Base-by-base conservation (phyloP, 2,888 invertebrate genomes). In the Leucophora obtusa region DNA sequence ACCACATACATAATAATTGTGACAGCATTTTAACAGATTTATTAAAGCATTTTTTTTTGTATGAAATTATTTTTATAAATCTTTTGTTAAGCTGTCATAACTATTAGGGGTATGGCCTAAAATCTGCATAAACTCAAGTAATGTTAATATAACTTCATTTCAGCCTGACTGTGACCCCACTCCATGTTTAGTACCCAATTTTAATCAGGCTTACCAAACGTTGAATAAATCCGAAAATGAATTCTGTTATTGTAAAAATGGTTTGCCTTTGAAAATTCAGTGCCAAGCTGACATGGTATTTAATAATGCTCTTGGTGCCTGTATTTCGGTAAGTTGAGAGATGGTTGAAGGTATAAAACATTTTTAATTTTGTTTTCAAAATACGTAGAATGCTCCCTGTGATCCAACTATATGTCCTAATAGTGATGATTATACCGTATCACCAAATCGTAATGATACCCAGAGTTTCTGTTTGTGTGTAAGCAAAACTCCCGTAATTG, bases 391-490 rank as follows among this genome's bases (percentile, higher is more conserved):
- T 15, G 86, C 86, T 4, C 83, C 87, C 0, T 88, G 88, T 59
- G 87, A 88, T 82, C 88, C 88, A 0, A 68, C 18, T n/a, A 65
- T 66, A 6, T 88, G 88, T 33, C 51, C 18, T 1, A 35, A 56
- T 5, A 18, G 51, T 14, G 8, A 18, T 0, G 86, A 87, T 4
- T 86, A 85, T 66, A 58, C 56, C 0, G 63, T 78, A 4, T 79
- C 82, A 0, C 58, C 63, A 7, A 85, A 87, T 70, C 84, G 82
- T 14, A 84, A 84, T 0, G 84, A 86, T 58, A 60, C 83, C 3
- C 69, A 85, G 2, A 86, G 85, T 59, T 88, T 88, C 82, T 88
- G 88, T 35, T n/a, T 88, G 17, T 88, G 88, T 38, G 83, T 86
- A 4, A 82, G 69, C 5, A 82, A 82, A 0, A 58, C 83, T 4